Conservation (phyloP, 2,113 vertebrate genomes). For the Climacteris rufus region DNA sequence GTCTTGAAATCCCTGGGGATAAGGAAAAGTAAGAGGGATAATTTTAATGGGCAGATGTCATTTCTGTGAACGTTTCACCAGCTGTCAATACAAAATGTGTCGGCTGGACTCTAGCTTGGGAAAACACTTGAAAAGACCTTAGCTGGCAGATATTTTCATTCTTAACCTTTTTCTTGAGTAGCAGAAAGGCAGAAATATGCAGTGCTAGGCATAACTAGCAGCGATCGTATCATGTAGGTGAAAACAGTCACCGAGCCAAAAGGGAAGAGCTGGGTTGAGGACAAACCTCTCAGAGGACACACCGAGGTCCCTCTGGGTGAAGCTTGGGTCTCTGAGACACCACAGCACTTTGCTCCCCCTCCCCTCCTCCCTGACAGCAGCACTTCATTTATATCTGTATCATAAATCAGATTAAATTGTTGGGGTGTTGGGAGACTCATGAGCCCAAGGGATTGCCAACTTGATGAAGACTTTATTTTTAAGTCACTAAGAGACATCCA, state of each 20-base stretch:
- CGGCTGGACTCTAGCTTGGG: neutral
- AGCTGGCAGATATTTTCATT: neutral
- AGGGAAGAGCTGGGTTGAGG: neutral
- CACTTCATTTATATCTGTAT: neutral
- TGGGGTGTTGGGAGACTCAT: neutral
- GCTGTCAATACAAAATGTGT: constrained; percentile 16
- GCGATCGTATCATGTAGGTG: fast-evolving
- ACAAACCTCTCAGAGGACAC: fast-evolving
- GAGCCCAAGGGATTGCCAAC: neutral
- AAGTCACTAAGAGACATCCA: neutral
- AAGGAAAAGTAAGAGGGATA: neutral
- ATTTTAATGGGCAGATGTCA: constrained; percentile 21
- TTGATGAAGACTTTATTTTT: constrained; percentile 40
- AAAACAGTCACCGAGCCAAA: neutral
- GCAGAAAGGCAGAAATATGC: constrained; percentile 33
- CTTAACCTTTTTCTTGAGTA: constrained; percentile 16
- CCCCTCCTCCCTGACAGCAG: neutral
- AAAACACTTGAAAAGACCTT: constrained; percentile 9
- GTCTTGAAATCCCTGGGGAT: neutral
- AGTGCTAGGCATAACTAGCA: neutral
- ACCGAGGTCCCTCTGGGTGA: fast-evolving
- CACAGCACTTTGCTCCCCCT: neutral
- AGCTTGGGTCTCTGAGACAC: neutral
- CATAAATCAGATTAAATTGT: neutral
- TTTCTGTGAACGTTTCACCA: neutral